A percentile compares a stretch with the other conserved stretches of the same genome.
phyloP scores from a whole-genome alignment of 1,140 invertebrate species.

The Drosophila sp. region DNA sequence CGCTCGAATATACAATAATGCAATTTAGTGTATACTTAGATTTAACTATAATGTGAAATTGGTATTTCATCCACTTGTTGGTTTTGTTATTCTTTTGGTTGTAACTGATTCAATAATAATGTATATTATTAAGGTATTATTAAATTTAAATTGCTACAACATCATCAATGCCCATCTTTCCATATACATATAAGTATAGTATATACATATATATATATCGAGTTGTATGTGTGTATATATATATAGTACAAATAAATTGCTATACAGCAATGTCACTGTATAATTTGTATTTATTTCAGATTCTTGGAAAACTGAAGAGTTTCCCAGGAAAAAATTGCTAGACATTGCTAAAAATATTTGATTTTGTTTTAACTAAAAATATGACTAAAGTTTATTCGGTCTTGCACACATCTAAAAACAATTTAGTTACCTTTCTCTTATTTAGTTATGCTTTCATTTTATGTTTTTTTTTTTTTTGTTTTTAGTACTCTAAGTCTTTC shows the following conservation, averaged over 20 bases:
- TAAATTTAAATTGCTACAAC: slow-evolving; percentile 25
- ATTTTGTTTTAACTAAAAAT: slow-evolving; percentile 59
- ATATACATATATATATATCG: not conserved
- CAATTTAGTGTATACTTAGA: slow-evolving; percentile 48
- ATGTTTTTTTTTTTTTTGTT: slow-evolving; percentile 23
- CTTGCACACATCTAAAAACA: slow-evolving; percentile 51
- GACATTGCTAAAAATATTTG: slow-evolving; percentile 46
- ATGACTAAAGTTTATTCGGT: slow-evolving; percentile 68
- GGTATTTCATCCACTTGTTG: slow-evolving; percentile 14
- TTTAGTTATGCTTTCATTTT: slow-evolving; percentile 15
- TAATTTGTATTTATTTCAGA: slow-evolving; percentile 22
- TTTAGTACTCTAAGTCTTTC: slow-evolving; percentile 69
- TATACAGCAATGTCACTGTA: slow-evolving; percentile 10
- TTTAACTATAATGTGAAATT: slow-evolving; percentile 28
- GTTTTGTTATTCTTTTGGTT: slow-evolving; percentile 43
- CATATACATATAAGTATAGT: not conserved
- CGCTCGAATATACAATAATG: slow-evolving; percentile 72
- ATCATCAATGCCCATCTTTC: slow-evolving; percentile 11
- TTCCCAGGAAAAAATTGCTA: slow-evolving; percentile 57
- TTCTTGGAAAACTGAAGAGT: not conserved
- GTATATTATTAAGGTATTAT: slow-evolving; percentile 33
- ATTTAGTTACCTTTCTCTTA: slow-evolving; percentile 15
- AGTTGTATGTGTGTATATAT: slow-evolving; percentile 9
- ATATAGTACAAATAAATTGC: slow-evolving; percentile 9
- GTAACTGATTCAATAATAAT: slow-evolving; percentile 57